Percentiles rank a stretch among this genome's conserved stretches.
Evolutionary conservation across 2,888 invertebrate species (phyloP).

Genomic region (Nomada hirtipes): DNA sequence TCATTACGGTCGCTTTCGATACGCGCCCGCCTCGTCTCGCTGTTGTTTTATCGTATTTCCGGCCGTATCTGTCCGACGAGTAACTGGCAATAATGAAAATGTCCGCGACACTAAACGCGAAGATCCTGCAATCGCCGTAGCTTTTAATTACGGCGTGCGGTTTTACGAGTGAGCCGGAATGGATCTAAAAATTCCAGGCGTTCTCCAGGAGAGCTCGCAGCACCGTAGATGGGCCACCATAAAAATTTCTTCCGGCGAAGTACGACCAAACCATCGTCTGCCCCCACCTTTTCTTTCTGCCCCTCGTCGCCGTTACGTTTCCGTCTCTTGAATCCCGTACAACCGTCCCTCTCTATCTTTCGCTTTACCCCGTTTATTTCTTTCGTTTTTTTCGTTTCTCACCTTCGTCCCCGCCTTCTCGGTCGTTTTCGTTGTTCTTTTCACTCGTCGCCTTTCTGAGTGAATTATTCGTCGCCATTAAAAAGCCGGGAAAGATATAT

Average conservation of each 20-base stretch:
- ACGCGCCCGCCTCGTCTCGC: background rate
- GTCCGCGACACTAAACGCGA: constrained; percentile 54
- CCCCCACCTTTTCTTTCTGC: background rate
- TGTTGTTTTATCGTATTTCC: constrained; percentile 25
- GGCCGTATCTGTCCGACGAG: constrained; percentile 32
- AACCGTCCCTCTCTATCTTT: background rate
- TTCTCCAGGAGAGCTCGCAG: constrained; percentile 68
- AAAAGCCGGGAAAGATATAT: constrained; percentile 58
- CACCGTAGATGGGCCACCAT: constrained; percentile 72
- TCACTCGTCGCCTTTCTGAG: constrained; percentile 69
- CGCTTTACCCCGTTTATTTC: background rate
- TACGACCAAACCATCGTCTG: constrained; percentile 61
- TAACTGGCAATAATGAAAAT: constrained; percentile 57
- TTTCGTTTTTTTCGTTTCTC: background rate
- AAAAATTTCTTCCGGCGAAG: constrained; percentile 81
- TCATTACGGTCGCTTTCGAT: constrained; percentile 3
- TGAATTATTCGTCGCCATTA: constrained; percentile 68
- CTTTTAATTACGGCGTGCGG: constrained; percentile 70
- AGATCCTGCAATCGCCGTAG: constrained; percentile 60
- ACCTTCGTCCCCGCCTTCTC: background rate
- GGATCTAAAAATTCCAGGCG: constrained; percentile 76
- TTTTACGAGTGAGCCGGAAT: constrained; percentile 69
- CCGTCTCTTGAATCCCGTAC: constrained; percentile 6
- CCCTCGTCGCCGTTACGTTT: constrained; percentile 39
- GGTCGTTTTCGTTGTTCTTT: constrained; percentile 58